A percentile compares a stretch with the other conserved stretches of the same genome.
These are phyloP conservation scores for Nesidiocoris tenuis DNA, from an alignment of 2,888 invertebrate genomes.

Conservation along the genomic window DNA sequence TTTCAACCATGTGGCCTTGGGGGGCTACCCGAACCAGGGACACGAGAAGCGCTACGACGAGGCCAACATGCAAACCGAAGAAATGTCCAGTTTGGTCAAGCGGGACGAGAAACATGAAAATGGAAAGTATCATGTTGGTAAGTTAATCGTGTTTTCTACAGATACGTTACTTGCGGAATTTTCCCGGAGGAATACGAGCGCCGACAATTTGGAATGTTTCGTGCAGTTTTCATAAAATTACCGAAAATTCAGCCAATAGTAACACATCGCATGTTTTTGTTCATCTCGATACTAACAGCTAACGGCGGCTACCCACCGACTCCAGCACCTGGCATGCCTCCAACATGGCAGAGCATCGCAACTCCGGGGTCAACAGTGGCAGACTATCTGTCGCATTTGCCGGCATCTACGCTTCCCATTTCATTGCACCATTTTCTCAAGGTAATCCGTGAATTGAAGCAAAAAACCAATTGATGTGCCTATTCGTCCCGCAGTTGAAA, in stretches of 20 bases:
- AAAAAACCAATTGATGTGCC: no score
- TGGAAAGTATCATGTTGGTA: slow-evolving; percentile 43
- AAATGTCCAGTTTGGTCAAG: slow-evolving; percentile 53
- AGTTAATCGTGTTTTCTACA: no score
- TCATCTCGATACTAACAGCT: neutral
- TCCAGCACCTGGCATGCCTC: slow-evolving; percentile 57
- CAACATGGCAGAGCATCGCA: slow-evolving; percentile 70
- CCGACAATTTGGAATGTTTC: no score
- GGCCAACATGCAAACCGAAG: slow-evolving; percentile 53
- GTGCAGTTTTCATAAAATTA: no score
- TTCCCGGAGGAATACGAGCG: no score
- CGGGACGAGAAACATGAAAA: slow-evolving; percentile 53
- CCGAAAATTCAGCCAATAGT: no score
- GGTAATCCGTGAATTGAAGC: slow-evolving; percentile 25
- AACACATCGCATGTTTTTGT: no score
- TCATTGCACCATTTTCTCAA: slow-evolving; percentile 78
- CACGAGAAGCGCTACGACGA: slow-evolving; percentile 56
- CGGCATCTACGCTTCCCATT: slow-evolving; percentile 70
- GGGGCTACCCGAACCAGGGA: slow-evolving; percentile 50
- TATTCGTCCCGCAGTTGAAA: no score
- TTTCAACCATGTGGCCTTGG: slow-evolving; percentile 48
- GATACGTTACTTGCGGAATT: no score
- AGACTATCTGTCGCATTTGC: slow-evolving; percentile 78
- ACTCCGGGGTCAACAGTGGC: slow-evolving; percentile 78
- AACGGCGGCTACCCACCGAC: slow-evolving; percentile 52